Conservation (phyloP, 2,888 invertebrate genomes). For the Brachypalpus laphriformis region DNA sequence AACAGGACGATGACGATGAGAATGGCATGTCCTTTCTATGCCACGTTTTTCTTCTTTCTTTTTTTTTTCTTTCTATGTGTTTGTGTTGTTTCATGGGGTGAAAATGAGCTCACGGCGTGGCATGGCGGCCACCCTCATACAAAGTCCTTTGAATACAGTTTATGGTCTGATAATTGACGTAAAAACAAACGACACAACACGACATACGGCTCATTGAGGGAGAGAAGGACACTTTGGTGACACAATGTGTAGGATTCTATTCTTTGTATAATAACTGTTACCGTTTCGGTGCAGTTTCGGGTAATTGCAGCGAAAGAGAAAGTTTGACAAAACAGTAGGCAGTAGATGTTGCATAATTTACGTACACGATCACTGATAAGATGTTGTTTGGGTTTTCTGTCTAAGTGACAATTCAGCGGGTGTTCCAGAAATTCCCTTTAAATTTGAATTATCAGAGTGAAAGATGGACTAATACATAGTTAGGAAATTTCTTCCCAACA, state of each 20-base stretch:
- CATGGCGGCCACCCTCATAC: constrained; percentile 58
- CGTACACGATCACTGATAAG: neutral
- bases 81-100: constrained; percentile 64
- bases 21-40: constrained; percentile 50
- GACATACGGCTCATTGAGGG: constrained; percentile 34
- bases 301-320: constrained; percentile 8
- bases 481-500: too few relatives aligned
- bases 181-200: constrained; percentile 55
- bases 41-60: neutral
- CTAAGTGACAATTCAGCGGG: neutral
- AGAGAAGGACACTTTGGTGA: constrained; percentile 19
- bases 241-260: constrained; percentile 37
- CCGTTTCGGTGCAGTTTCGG: constrained; percentile 37
- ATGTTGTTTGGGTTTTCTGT: neutral
- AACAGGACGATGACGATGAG: constrained; percentile 70
- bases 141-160: constrained; percentile 63
- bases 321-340: constrained; percentile 23
- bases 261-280: constrained; percentile 26
- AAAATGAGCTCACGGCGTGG: constrained; percentile 54
- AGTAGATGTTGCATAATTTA: constrained; percentile 15
- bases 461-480: too few relatives aligned
- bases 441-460: neutral
- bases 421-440: neutral
- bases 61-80: constrained; percentile 25
- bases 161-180: constrained; percentile 72